Evolutionary conservation across 2,888 invertebrate genomes (phyloP).

Genomic region (Meiosimyza decipiens): DNA sequence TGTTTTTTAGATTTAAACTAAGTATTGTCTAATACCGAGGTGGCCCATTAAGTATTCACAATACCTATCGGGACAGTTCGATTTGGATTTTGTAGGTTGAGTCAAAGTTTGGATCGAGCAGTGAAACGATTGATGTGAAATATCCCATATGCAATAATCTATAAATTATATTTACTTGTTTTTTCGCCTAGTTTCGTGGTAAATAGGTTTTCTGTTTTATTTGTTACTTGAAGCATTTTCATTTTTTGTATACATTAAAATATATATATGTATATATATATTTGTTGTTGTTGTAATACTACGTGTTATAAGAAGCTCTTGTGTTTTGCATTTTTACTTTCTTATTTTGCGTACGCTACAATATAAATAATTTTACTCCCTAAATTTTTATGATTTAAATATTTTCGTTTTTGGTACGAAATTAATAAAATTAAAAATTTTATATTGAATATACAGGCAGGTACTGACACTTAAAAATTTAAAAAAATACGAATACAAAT

Average conservation of each 20-base stretch:
- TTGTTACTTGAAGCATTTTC: slow-evolving; percentile 24
- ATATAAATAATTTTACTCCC: slow-evolving; percentile 4
- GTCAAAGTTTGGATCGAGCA: too few relatives aligned
- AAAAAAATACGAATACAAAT: slow-evolving; percentile 29
- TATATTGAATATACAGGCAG: slow-evolving; percentile 31
- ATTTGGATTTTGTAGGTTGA: too few relatives aligned
- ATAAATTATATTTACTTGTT: too few relatives aligned
- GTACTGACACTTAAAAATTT: slow-evolving; percentile 34
- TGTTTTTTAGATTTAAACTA: too few relatives aligned
- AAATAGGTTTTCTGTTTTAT: slow-evolving; percentile 26
- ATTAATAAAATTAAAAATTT: background rate
- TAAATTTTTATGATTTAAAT: background rate
- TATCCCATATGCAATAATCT: too few relatives aligned
- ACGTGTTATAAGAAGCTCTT: slow-evolving; percentile 27
- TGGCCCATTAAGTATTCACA: too few relatives aligned
- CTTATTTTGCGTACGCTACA: slow-evolving; percentile 2
- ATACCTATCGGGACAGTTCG: too few relatives aligned
- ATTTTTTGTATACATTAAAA: slow-evolving; percentile 34
- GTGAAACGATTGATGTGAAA: too few relatives aligned
- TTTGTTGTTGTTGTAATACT: too few relatives aligned
- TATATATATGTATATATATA: slow-evolving; percentile 25
- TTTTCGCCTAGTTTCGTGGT: slow-evolving; percentile 11
- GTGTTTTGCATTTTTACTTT: slow-evolving; percentile 14
- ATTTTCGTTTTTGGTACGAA: background rate
- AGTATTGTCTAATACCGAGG: too few relatives aligned